Conservation (phyloP, 1,140 invertebrate genomes). For the Pemphigus obesinymphae region DNA sequence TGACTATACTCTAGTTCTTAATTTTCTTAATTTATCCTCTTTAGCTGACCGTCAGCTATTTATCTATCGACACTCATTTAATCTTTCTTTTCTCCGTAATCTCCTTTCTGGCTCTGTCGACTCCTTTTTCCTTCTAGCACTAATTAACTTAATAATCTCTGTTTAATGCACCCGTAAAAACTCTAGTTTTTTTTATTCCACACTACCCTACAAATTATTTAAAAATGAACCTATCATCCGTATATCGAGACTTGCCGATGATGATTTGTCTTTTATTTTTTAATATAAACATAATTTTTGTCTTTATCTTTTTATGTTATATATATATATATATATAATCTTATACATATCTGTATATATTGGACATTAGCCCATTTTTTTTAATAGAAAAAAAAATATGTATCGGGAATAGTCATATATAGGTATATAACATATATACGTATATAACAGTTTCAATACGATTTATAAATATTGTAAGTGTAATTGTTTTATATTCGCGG, state of each 20-base stretch:
- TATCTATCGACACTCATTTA: too few relatives aligned
- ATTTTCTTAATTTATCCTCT: neutral
- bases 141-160: neutral
- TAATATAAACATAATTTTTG: too few relatives aligned
- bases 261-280: neutral
- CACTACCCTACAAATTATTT: neutral
- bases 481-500: too few relatives aligned
- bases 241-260: neutral
- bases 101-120: neutral
- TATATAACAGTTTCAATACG: too few relatives aligned
- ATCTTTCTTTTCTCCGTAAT: neutral
- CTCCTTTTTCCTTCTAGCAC: neutral
- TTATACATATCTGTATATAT: too few relatives aligned
- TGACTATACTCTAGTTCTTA: neutral
- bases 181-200: neutral
- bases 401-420: too few relatives aligned
- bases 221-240: neutral
- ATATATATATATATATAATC: too few relatives aligned
- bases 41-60: neutral
- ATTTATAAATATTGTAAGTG: too few relatives aligned
- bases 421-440: too few relatives aligned
- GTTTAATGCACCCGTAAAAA: neutral
- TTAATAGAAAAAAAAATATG: too few relatives aligned
- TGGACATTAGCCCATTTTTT: too few relatives aligned
- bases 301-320: too few relatives aligned